Evolutionary conservation across 1,140 invertebrate genomes (phyloP), one percentile per base, ranked within the genome.

Genomic region (Lucilia cuprina): DNA sequence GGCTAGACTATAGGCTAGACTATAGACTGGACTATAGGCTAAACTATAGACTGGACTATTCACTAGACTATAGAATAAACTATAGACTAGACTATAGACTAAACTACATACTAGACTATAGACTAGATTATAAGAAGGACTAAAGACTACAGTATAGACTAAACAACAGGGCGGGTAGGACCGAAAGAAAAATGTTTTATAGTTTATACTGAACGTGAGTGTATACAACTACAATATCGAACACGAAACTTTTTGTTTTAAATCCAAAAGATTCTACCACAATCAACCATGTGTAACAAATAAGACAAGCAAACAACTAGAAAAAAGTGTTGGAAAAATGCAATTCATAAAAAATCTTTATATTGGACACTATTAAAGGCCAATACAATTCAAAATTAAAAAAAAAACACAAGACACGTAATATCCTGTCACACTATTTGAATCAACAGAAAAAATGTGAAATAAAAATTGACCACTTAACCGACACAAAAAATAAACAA

Each of bases 401-500:
- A 60, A 17, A 60, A 17, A 60, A 17, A 21, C 17, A 70, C n/a
- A 19, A 30, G 41, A 50, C 77, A 80, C 77, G 41, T 80, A 80
- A 80, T 50, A 80, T 80, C 77, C 77, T 50, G 41, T 80, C 21
- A 50, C n/a, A 30, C 9, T 35, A 77, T n/a, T n/a, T 13, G 1
- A 75, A 75, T 35, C 7, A 34, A 30, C 41, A 41, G 7, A 78
- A 47, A 35, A 14, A 35, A 75, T 10, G 13, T 8, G 17, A 75
- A 78, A 78, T 47, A 47, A 25, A 74, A 35, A 77, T 41, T 35
- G 35, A 78, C n/a, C 77, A 49, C n/a, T 17, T 77, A n/a, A 41
- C 5, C 41, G 41, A 41, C 41, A 30, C 41, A 41, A 74, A 74
- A 30, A 8, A 74, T 74, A 74, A 74, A 12, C 34, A 74, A 74